A percentile compares a stretch with the other conserved stretches of the same genome.
phyloP scores from a whole-genome alignment of 2,797 vertebrate genomes.

The Hydrophis major region DNA sequence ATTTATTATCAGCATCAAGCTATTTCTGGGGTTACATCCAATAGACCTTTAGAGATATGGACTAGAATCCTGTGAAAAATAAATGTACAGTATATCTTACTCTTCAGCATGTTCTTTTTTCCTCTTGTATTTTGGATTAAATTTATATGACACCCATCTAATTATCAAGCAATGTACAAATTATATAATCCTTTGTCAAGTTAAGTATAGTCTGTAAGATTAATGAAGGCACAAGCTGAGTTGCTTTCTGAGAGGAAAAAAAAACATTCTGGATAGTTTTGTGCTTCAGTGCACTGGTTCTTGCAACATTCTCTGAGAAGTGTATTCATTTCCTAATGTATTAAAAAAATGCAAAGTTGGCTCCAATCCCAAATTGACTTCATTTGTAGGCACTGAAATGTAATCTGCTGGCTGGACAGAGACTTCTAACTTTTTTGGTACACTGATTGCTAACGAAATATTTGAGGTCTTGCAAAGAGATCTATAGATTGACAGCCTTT shows the following conservation, averaged over 20 bases:
- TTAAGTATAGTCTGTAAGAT: neutral
- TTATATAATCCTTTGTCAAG: neutral
- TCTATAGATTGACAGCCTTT: neutral
- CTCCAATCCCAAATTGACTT: neutral
- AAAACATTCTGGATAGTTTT: neutral
- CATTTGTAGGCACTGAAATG: neutral
- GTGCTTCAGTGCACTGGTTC: neutral
- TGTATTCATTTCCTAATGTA: neutral
- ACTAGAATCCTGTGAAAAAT: conserved; percentile 34
- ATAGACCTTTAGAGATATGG: neutral
- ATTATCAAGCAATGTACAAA: neutral
- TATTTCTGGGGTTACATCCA: neutral
- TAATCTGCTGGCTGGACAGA: neutral
- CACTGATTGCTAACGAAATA: neutral
- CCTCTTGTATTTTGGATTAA: neutral
- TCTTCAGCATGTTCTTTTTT: neutral
- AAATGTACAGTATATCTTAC: conserved; percentile 12
- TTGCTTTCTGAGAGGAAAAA: neutral
- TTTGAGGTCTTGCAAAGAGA: neutral
- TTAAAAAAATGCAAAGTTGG: neutral
- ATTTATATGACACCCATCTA: neutral
- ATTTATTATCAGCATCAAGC: neutral
- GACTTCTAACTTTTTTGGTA: fast-evolving
- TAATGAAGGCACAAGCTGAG: neutral
- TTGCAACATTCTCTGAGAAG: neutral